Evolutionary conservation across 2,797 vertebrate genomes (phyloP).

Genomic region (Iguana delicatissima): DNA sequence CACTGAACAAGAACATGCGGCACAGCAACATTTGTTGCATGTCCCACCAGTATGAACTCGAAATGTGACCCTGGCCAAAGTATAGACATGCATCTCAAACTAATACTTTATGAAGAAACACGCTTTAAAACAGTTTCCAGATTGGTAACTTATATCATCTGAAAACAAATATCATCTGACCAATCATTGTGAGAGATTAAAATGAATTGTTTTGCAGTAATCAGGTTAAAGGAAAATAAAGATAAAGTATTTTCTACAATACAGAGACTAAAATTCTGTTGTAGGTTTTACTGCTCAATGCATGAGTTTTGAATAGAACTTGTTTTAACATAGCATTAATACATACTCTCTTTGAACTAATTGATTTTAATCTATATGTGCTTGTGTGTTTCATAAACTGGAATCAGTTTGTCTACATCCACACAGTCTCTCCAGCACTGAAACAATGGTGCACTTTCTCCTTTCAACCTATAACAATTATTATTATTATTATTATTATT

Average conservation of each 20-base stretch:
- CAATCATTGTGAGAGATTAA: background rate
- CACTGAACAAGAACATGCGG: background rate
- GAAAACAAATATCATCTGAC: background rate
- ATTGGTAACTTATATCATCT: too few relatives aligned
- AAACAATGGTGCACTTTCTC: slow-evolving; percentile 64
- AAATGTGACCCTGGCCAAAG: too few relatives aligned
- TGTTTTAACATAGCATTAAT: slow-evolving; percentile 47
- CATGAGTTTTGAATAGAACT: slow-evolving; percentile 5
- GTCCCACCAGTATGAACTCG: too few relatives aligned
- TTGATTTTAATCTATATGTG: background rate
- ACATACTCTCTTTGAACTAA: slow-evolving; percentile 58
- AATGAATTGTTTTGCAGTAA: slow-evolving; percentile 28
- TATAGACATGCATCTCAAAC: background rate
- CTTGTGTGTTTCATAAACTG: slow-evolving; percentile 71
- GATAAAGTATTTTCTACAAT: background rate
- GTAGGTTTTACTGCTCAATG: slow-evolving; percentile 29
- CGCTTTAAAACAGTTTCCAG: background rate
- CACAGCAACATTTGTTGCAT: background rate
- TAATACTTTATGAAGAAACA: background rate
- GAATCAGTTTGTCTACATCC: slow-evolving; percentile 50
- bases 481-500: slow-evolving; percentile 39
- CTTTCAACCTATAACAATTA: slow-evolving; percentile 84
- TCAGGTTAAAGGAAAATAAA: background rate
- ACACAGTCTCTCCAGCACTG: slow-evolving; percentile 76
- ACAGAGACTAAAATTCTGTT: background rate